Evolutionary conservation across 1,140 invertebrate genomes (phyloP), one percentile per base, ranked within the genome.

Genomic region (Drosophila sproati): DNA sequence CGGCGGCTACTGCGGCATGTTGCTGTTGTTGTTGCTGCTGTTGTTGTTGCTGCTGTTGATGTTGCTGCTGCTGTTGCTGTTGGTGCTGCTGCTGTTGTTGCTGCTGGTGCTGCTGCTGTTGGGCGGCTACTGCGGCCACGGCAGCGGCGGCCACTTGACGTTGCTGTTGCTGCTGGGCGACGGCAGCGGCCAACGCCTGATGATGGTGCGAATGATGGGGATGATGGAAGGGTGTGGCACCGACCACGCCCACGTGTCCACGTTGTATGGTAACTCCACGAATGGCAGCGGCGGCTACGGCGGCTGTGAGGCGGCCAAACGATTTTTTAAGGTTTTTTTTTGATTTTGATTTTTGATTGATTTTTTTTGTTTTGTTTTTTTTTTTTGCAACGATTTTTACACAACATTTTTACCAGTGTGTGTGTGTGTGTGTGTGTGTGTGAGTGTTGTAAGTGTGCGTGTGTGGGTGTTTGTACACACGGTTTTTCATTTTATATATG

Each of bases 61-160:
- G 95, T 95, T 95, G 96, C 95, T 94, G 95, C 91, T 95, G 94
- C 91, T 95, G 95, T 91, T 95, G 94, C 94, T 96, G 94, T 3
- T 78, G 76, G 2, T 63, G 79, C 43, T 66, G 72, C 2, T 82
- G 80, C 0, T 82, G 80, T 0, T 81, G 78, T 0, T 82, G 73
- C 48, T 61, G 82, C 20, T 72, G 82, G 28, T 72, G 89, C 95
- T 94, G 95, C 93, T 95, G 94, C 93, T 96, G 95, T 93, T 95
- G 94, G 94, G 96, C 95, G 55, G 95, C 93, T 93, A 90, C 91
- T 75, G 92, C 93, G 61, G 86, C 88, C 92, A 77, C 93, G 7
- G 95, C 95, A 78, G 94, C 95, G 80, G 95, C 94, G 47, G 77
- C 92, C 29, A 95, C 95, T 75, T 94, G 95, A 82, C 95, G 94